Percentiles rank a stretch among this genome's conserved stretches.
phyloP scores from a whole-genome alignment of 2,888 invertebrate genomes.

The Nephrotoma appendiculata region DNA sequence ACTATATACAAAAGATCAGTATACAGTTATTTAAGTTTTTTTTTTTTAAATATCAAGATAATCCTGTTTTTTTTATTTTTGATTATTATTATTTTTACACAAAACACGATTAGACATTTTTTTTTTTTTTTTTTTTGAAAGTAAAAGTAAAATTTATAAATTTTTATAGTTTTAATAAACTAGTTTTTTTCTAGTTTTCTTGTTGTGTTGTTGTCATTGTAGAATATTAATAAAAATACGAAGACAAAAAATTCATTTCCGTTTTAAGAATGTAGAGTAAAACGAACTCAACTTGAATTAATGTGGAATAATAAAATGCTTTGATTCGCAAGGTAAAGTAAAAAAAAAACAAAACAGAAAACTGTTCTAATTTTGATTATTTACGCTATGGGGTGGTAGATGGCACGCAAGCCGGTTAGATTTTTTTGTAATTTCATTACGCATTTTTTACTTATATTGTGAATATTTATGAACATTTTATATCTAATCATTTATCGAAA shows the following conservation, averaged over 20 bases:
- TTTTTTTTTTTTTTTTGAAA: neutral
- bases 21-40: neutral
- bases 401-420: neutral
- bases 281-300: neutral
- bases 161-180: neutral
- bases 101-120: neutral
- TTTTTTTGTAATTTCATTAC: neutral
- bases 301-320: neutral
- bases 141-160: neutral
- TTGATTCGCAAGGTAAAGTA: neutral
- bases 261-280: neutral
- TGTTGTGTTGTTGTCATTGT: neutral
- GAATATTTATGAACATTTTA: too few species aligned
- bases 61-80: neutral
- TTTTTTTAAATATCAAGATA: neutral
- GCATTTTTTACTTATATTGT: too few species aligned
- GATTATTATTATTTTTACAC: neutral
- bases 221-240: neutral
- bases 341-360: neutral
- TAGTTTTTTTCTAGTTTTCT: neutral
- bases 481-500: too few species aligned
- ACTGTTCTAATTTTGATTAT: neutral
- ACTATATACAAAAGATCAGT: neutral
- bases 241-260: neutral
- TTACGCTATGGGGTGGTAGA: neutral